These are phyloP conservation scores for Scaptomyza cyrtandrae DNA, from an alignment of 2,888 invertebrate genomes.

Conservation along the genomic window DNA sequence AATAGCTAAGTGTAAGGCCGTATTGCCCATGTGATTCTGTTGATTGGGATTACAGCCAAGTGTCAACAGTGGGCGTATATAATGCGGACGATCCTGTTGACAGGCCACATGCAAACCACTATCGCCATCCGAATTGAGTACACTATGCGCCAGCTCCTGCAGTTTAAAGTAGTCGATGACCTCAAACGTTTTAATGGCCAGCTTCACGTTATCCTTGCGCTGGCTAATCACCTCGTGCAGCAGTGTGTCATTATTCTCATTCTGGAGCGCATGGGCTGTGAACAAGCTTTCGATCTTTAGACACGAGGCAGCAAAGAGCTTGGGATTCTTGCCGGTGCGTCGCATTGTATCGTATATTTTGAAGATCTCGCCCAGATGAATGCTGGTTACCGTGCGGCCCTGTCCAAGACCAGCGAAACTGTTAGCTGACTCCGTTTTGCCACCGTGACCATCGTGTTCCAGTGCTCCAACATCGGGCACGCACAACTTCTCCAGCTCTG, in stretches of 20 bases:
- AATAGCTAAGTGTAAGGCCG: constrained; percentile 85
- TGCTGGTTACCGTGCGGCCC: constrained; percentile 26
- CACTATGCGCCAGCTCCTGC: constrained; percentile 83
- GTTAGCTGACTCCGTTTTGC: background rate
- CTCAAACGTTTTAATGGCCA: constrained; percentile 77
- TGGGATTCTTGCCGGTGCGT: constrained; percentile 31
- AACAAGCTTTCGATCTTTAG: constrained; percentile 64
- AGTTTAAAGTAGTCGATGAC: constrained; percentile 79
- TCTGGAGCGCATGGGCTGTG: constrained; percentile 63
- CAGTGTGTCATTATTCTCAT: constrained; percentile 74
- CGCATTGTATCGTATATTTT: constrained; percentile 44
- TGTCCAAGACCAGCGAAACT: background rate
- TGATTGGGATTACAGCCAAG: constrained; percentile 84
- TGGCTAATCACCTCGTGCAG: constrained; percentile 82
- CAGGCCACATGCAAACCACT: constrained; percentile 86
- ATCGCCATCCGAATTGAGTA: constrained; percentile 85
- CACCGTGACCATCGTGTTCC: constrained; percentile 49
- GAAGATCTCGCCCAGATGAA: constrained; percentile 53
- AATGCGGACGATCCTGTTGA: constrained; percentile 75
- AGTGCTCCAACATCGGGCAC: constrained; percentile 36
- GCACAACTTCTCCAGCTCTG: constrained; percentile 57
- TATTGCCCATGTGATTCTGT: constrained; percentile 84
- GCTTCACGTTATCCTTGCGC: constrained; percentile 62
- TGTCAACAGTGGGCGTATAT: constrained; percentile 80
- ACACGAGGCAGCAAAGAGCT: constrained; percentile 4